Evolutionary conservation across 2,113 vertebrate genomes (phyloP), one percentile per base, ranked within the genome.

Genomic region (Pluvialis apricaria): DNA sequence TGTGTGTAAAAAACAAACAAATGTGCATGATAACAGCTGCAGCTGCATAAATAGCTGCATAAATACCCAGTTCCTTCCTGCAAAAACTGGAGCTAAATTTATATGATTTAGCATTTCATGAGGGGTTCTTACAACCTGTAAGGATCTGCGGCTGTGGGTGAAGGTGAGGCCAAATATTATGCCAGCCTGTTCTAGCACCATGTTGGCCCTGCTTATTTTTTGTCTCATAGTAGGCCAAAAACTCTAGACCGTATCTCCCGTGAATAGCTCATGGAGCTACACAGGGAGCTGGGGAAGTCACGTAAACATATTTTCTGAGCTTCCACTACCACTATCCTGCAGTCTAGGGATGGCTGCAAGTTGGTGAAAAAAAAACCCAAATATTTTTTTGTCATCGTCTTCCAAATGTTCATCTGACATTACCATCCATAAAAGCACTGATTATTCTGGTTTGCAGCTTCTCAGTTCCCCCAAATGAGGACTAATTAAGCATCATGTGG

Each of bases 11-110:
- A 94, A 58, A 15, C 45, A 92, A 94, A 76, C 55, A 92, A 95
- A 91, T 81, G 60, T 49, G 45, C 42, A 81, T 2, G 49, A 52
- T 78, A 91, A 95, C 88, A 97, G 92, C 79, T 92, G 90, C 92
- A 95, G 91, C 65, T 96, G 71, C 87, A 88, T 82, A 88, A 92
- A 94, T 79, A 94, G 90, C 83, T 95, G 62, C 94, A 94, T 91
- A 82, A 94, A 95, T 82, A 92, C 69, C 40, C 72, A 83, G 62
- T 89, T 94, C 91, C 79, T 92, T 96, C 91, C 83, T 94, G 86
- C 57, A 80, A 83, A 93, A 92, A 86, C 3, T 34, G 16, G 60
- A 84, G 82, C 81, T 93, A 90, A 73, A 86, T 85, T 94, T 79
- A 54, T 84, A 70, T n/a, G 55, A 94, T 79, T 78, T 82, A 70